Base-by-base conservation (phyloP, 1,140 invertebrate species). In the Diuraphis noxia region DNA sequence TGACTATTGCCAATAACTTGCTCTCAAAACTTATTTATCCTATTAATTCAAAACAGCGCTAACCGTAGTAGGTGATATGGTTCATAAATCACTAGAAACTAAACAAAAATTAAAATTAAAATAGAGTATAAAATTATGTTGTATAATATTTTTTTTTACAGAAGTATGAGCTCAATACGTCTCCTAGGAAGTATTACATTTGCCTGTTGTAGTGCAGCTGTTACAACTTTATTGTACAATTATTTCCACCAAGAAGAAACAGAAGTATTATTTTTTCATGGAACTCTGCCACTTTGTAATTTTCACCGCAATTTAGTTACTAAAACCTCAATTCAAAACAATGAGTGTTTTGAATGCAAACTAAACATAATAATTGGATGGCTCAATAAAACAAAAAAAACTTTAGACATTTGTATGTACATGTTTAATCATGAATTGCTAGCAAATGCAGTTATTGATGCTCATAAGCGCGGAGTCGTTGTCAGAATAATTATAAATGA, bases 381-480 rank as follows among this genome's bases (percentile, higher is more conserved):
- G 46, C 19, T 91, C 5, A 82, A 81, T 21, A 25, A 49, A 81
- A 6, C 89, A 21, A 81, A 81, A 25, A 49, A 9, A 10, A 49
- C 89, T 17, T 91, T 91, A 17, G 89, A 91, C 7, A 40, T 91
- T 8, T 91, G 89, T 52, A 49, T 91, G 34, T 91, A 79, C 6
- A 38, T n/a, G n/a, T 30, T 91, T 17, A 91, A 13, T 23, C 7
- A 52, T n/a, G 34, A 82, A 4, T 34, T 38, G 13, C 3, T 91
- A 7, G 0, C 34, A 38, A 52, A 46, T 36, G 43, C 89, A 91
- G 25, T 91, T 41, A 52, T 82, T 17, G 13, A 40, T 52, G 89
- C 89, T 91, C 36, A 91, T 91, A 91, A 91, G 36, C 63, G 89
- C 38, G 89, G 89, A 38, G 43, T 91, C 49, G 2, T 1, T 19